These are phyloP conservation scores for Lamprotornis superbus DNA, from an alignment of 2,113 vertebrate genomes.

Conservation along the genomic window DNA sequence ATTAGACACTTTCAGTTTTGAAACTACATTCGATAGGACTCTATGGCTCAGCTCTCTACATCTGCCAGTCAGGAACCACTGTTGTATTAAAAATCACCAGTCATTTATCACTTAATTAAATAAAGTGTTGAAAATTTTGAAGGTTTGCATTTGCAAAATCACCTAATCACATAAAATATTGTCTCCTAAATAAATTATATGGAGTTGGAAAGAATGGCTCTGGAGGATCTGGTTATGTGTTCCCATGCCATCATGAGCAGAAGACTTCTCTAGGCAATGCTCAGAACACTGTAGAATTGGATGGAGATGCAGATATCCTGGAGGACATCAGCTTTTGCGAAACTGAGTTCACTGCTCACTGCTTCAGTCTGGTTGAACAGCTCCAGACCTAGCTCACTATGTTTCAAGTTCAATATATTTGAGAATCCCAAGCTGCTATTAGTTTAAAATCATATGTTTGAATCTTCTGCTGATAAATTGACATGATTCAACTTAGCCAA, in stretches of 20 bases:
- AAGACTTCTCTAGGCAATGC: background rate
- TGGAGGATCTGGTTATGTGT: background rate
- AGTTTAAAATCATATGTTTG: background rate
- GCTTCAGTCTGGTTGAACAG: background rate
- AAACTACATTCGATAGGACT: background rate
- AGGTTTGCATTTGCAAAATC: background rate
- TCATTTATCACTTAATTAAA: background rate
- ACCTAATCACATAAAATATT: background rate
- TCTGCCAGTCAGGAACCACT: background rate
- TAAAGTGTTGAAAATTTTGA: background rate
- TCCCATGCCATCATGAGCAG: background rate
- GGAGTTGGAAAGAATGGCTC: background rate
- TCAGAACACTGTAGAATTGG: background rate
- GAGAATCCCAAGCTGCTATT: background rate
- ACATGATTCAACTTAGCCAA: background rate
- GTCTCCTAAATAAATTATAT: background rate
- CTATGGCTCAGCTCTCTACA: background rate
- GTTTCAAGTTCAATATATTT: background rate
- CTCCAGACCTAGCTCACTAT: background rate
- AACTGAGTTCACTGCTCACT: background rate
- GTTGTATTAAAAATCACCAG: background rate
- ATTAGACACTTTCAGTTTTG: constrained; percentile 18
- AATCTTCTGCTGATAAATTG: background rate
- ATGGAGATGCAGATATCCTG: background rate
- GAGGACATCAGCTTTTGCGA: background rate